A percentile compares a stretch with the other conserved stretches of the same genome.
These are phyloP conservation scores for Ceratoteleas bidentatus DNA, from an alignment of 1,140 invertebrate species.

Conservation along the genomic window DNA sequence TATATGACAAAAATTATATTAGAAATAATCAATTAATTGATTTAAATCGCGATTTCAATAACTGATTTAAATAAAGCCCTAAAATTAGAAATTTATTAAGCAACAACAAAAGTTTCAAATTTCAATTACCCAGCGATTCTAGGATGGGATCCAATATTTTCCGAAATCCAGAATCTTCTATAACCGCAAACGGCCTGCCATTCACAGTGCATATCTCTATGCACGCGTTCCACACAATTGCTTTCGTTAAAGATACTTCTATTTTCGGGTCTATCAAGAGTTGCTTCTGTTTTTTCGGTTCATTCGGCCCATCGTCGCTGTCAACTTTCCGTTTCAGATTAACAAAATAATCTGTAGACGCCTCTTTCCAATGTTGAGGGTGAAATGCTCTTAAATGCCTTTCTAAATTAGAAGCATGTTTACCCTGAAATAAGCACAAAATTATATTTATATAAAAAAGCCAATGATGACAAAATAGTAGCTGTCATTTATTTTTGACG, in stretches of 20 bases:
- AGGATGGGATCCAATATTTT: constrained; percentile 25
- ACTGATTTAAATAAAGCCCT: too few relatives aligned
- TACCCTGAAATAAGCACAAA: constrained; percentile 5
- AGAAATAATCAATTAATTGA: too few relatives aligned
- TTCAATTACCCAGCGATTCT: constrained; percentile 7
- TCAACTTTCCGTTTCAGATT: constrained; percentile 14
- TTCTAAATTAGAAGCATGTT: constrained; percentile 2
- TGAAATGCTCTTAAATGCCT: constrained; percentile 9
- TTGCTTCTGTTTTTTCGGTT: constrained; percentile 19
- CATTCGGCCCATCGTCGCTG: neutral
- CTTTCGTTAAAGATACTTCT: constrained; percentile 17
- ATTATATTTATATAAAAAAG: constrained; percentile 1
- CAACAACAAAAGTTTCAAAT: too few relatives aligned
- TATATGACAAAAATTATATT: too few relatives aligned
- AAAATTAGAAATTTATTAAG: too few relatives aligned
- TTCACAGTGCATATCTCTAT: constrained; percentile 35
- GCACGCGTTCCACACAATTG: constrained; percentile 23
- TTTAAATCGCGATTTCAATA: too few relatives aligned
- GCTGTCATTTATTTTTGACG: too few relatives aligned
- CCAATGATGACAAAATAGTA: too few relatives aligned
- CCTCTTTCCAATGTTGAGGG: constrained; percentile 8
- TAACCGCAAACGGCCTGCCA: constrained; percentile 24
- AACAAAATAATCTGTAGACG: neutral
- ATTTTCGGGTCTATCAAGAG: constrained; percentile 2
- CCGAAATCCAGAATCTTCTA: constrained; percentile 15